Evolutionary conservation across 2,113 vertebrate species (phyloP), one percentile per base, ranked within the genome.

Genomic region (Coreoperca whiteheadi): DNA sequence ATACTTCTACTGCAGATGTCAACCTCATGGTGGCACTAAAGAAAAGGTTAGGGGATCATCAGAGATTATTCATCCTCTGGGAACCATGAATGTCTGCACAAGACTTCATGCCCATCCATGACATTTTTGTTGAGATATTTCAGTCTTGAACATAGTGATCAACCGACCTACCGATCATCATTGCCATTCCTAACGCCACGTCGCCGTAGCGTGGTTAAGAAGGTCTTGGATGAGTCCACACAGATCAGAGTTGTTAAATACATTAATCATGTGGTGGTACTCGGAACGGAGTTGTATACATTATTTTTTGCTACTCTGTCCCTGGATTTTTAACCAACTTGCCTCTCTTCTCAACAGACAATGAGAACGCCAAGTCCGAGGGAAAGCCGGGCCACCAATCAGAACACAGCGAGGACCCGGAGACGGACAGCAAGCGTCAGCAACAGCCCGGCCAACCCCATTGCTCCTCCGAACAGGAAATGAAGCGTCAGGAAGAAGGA

Each of bases 321-420:
- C 46, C 23, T 39, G 25, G 4, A 20, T 61, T 34, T 39, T 46
- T 56, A 77, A 74, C 16, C 25, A 60, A 2, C 12, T 25, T 32
- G 2, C 25, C 21, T 60, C 34, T 69, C 86, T 50, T 93, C 96
- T 60, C 74, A 93, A 95, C 65, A 97, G 98, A 99, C 94, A 98
- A 97, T 8, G 98, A 99, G 86, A 98, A 98, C 88, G 95, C 97
- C 82, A 99, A 98, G 94, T 96, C 97, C 2, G 97, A 98, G 64
- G 97, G 97, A 60, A 99, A 99, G 92, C 50, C 83, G 0, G 95
- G 97, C 60, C 97, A 97, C 90, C 98, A 97, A 87, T 96, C 97
- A 4, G 98, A 99, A 88, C 96, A 96, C 93, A 97, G 96, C 51
- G 97, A 98, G 89, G 97, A 98, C 86, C 97, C 96, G 0, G 97